Evolutionary conservation across 2,113 vertebrate genomes (phyloP).

Genomic region (Tenebrosternarchus preto): DNA sequence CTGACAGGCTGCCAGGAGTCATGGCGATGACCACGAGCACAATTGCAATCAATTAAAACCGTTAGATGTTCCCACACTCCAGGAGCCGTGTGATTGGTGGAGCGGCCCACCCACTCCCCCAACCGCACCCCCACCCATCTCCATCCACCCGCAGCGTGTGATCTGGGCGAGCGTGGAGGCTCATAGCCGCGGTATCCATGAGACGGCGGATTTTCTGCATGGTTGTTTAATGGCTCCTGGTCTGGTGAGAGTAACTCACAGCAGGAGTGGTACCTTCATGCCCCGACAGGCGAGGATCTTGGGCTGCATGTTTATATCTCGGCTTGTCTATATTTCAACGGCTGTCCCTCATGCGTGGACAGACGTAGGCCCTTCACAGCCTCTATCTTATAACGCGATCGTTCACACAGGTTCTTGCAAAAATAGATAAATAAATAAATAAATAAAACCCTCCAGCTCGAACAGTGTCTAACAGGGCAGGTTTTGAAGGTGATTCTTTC

Average conservation of each 20-base stretch:
- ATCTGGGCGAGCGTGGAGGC: constrained; percentile 1
- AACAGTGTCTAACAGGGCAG: not conserved
- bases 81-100: constrained; percentile 32
- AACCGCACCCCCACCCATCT: not conserved
- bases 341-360: not conserved
- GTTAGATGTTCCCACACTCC: constrained; percentile 23
- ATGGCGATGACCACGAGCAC: constrained; percentile 31
- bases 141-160: constrained; percentile 21
- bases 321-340: constrained; percentile 23
- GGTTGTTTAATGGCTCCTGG: not conserved
- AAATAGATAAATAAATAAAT: no score
- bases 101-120: not conserved
- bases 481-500: constrained; percentile 8
- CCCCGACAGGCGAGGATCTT: constrained; percentile 17
- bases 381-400: constrained; percentile 9
- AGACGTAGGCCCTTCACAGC: constrained; percentile 16
- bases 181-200: not conserved
- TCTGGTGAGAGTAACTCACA: no score
- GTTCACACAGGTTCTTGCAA: constrained; percentile 33
- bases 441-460: not conserved
- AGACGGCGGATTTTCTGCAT: not conserved
- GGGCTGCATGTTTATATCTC: constrained; percentile 4
- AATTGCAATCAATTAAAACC: constrained; percentile 39
- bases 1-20: not conserved
- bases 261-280: constrained; percentile 37